Percentiles rank a stretch among this genome's conserved stretches.
phyloP scores from a whole-genome alignment of 2,113 vertebrate species.

The Hyperopisus bebe region DNA sequence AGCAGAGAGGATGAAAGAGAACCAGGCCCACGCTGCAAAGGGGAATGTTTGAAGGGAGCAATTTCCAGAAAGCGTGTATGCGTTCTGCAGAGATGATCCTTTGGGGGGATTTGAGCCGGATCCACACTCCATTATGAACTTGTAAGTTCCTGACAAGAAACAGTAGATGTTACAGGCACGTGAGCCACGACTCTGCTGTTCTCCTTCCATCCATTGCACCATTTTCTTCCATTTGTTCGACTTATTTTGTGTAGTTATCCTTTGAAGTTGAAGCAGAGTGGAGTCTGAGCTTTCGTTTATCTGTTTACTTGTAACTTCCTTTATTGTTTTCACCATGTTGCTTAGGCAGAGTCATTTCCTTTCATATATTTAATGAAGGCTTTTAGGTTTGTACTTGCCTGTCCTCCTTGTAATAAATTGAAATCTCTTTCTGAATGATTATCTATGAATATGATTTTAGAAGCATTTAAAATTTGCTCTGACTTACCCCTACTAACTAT shows the following conservation, averaged over 20 bases:
- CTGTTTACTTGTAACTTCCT: not conserved
- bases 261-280: not conserved
- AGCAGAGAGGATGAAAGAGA: not conserved
- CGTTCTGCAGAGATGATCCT: not conserved
- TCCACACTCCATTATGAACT: not conserved
- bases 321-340: not conserved
- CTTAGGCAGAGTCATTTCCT: not conserved
- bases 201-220: not conserved
- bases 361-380: not conserved
- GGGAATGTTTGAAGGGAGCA: not conserved
- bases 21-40: not conserved
- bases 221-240: not conserved
- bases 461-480: not conserved
- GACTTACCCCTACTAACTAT: not conserved
- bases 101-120: not conserved
- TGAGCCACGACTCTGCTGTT: not conserved
- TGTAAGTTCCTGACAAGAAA: not conserved
- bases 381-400: not conserved
- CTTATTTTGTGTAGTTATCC: not conserved
- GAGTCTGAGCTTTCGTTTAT: not conserved
- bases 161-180: not conserved
- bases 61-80: not conserved
- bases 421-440: not conserved
- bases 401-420: not conserved
- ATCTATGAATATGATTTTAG: not conserved